A percentile compares a stretch with the other conserved stretches of the same genome.
phyloP scores from a whole-genome alignment of 1,140 invertebrate genomes.

The Caerostris extrusa region DNA sequence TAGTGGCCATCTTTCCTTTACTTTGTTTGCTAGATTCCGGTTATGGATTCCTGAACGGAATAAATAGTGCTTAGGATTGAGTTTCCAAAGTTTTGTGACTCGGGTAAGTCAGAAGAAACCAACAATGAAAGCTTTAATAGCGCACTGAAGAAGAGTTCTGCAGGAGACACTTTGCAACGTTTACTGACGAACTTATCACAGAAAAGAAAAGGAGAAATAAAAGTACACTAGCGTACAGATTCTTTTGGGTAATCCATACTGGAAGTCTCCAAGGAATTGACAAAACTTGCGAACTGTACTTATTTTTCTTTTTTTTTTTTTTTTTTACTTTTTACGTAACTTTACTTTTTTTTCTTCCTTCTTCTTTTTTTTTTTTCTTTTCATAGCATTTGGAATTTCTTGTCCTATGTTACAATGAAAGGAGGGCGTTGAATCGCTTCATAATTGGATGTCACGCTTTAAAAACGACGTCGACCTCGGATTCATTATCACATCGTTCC shows the following conservation, averaged over 20 bases:
- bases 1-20: no score
- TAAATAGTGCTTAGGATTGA: no score
- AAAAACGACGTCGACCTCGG: background rate
- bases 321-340: background rate
- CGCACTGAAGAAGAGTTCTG: background rate
- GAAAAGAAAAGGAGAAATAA: background rate
- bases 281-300: conserved; percentile 13
- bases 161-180: background rate
- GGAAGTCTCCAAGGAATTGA: background rate
- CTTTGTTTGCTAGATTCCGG: no score
- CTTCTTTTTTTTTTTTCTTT: background rate
- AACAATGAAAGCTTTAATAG: background rate
- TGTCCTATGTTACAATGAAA: background rate
- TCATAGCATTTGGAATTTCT: background rate
- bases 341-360: background rate
- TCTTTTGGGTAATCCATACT: background rate
- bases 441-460: background rate
- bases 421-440: background rate
- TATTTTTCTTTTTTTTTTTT: background rate
- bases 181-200: background rate
- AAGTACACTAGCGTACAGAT: background rate
- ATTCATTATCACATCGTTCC: background rate
- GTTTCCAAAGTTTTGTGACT: background rate
- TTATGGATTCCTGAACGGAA: no score
- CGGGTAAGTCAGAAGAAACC: background rate